Conservation (phyloP, 1,140 invertebrate genomes). For the Ganaspis sp. region DNA sequence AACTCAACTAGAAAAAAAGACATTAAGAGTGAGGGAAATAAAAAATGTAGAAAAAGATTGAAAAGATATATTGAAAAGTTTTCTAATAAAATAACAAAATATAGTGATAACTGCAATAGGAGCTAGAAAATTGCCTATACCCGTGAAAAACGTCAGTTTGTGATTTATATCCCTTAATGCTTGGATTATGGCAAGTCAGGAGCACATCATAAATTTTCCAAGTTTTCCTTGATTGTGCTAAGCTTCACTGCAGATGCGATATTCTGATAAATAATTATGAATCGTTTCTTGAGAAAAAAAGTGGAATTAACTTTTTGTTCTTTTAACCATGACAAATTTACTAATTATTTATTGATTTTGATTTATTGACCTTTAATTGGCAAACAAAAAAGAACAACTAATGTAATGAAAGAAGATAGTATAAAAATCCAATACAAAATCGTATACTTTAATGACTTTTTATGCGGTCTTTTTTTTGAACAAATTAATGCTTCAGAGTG, state of each 20-base stretch:
- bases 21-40: neutral
- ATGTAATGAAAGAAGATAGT: no score
- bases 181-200: conserved; percentile 22
- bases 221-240: conserved; percentile 24
- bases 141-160: conserved; percentile 3
- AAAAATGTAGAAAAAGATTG: neutral
- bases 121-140: conserved; percentile 8
- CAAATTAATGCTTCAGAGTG: no score
- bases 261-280: conserved; percentile 9
- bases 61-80: neutral
- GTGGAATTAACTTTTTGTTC: neutral
- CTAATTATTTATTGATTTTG: neutral
- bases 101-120: neutral
- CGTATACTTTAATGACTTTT: no score
- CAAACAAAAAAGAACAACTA: no score
- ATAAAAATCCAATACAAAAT: no score
- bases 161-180: conserved; percentile 27
- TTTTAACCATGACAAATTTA: neutral
- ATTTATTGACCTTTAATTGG: neutral
- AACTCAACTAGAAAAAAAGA: no score
- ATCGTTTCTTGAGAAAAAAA: neutral
- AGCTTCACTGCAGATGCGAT: conserved; percentile 8
- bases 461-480: no score
- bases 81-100: neutral
- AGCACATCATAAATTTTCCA: conserved; percentile 12